Base-by-base conservation (phyloP, 2,888 invertebrate species). In the Synergus itoensis region DNA sequence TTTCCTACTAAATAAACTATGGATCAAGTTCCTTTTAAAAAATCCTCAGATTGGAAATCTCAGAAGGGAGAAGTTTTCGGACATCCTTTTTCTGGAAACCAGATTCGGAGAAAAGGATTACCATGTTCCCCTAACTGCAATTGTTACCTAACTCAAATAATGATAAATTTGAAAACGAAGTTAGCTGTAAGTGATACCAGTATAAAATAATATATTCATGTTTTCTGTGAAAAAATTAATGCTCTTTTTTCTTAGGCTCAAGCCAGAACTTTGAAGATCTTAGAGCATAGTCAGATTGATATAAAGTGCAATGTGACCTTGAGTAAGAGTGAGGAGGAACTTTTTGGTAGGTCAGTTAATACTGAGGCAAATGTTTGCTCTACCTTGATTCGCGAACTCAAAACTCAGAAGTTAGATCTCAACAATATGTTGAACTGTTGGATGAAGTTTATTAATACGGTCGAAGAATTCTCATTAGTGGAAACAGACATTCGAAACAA, bases 271-370 rank as follows among this genome's bases (percentile, higher is more conserved):
- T 48, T 48, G 28, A n/a, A 48, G 28, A 21, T 28, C 28, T 28
- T 69, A 11, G 69, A 69, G 67, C 21, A 14, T 21, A 69, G 28
- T 14, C 69, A 48, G 8, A 69, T 28, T 69, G 48, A 36, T 48
- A 36, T n/a, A 45, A n/a, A 69, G 16, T 28, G 21, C n/a, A 28
- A 16, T 48, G 48, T 48, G 69, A 69, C 69, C 48, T 69, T 69
- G 48, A 48, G 48, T 48, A 48, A 28, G 28, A 69, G 69, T 21
- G 48, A 69, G 28, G 36, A 69, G 8, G 69, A 69, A 48, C n/a
- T 69, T 69, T 69, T 69, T 69, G 45, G 8, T n/a, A 69, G 48
- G 16, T 48, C 48, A 48, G 8, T 14, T 28, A 28, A 48, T 28
- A 48, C 48, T 48, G 28, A 69, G 16, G 16, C 36, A 48, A 69